Evolutionary conservation across 2,797 vertebrate genomes (phyloP).

Genomic region (Alectoris magna): DNA sequence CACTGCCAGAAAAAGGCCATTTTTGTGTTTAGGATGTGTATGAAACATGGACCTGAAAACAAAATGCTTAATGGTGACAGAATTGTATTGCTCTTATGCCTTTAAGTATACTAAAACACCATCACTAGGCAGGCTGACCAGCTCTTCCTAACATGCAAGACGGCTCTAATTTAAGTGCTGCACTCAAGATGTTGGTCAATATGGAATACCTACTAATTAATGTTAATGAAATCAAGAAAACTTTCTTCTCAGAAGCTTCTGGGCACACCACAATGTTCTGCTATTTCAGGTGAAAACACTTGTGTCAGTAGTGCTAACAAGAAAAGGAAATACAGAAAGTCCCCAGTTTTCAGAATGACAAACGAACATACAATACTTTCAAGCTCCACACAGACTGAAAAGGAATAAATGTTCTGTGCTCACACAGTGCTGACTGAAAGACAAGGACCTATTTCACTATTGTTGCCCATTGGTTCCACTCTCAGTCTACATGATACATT

Average conservation of each 20-base stretch:
- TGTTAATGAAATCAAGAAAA: constrained; percentile 5
- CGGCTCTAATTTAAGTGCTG: neutral
- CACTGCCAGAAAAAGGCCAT: neutral
- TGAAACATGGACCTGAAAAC: neutral
- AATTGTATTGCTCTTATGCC: neutral
- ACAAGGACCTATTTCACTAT: neutral
- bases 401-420: neutral
- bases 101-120: neutral
- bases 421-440: neutral
- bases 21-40: neutral
- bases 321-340: neutral
- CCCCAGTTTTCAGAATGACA: neutral
- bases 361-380: neutral
- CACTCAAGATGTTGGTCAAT: constrained; percentile 9
- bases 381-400: neutral
- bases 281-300: neutral
- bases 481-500: neutral
- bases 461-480: neutral
- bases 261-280: neutral
- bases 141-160: neutral
- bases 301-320: neutral
- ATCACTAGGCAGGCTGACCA: neutral
- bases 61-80: neutral
- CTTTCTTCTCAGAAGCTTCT: constrained; percentile 4
- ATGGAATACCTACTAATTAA: neutral